Evolutionary conservation across 2,113 vertebrate species (phyloP), one percentile per base, ranked within the genome.

Genomic region (Carassius carassius): DNA sequence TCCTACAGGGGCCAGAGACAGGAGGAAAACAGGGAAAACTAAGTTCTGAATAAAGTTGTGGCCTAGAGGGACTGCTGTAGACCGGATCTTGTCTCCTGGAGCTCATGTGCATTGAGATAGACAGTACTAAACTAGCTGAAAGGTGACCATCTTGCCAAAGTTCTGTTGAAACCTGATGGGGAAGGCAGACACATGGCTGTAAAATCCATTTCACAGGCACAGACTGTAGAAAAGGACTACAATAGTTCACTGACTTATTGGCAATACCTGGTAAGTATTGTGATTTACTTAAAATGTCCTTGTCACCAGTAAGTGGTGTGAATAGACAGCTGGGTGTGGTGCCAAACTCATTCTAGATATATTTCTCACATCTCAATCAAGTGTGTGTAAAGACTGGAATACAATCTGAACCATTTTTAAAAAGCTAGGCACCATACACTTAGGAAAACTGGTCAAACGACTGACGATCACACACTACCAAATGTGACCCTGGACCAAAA

Each of bases 1-100:
- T 91, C 90, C 81, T 91, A 81, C 89, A 91, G 92, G 89, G 91
- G 92, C 92, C 91, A 74, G 89, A 91, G 92, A 91, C 90, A 62
- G 58, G 69, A 44, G 86, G 86, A 88, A 90, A 90, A 92, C 89
- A 86, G 86, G 84, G 85, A 87, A 90, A 88, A 83, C 87, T 89
- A 70, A 84, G 77, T 83, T 86, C 84, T 86, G 86, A 84, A 83
- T 84, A 77, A 67, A 85, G 82, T 47, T 82, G n/a, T 13, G 62
- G 4, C 62, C 44, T 62, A 67, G 35, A 5, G 37, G 60, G 74
- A 74, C 56, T 56, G 60, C 5, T 29, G 35, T 67, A 1, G 32
- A 81, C 49, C 72, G 49, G 21, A 14, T 56, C 11, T 41, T 6
- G 0, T 70, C 17, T 51, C n/a, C 63, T 41, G 49, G 65, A 72